phyloP scores from a whole-genome alignment of 2,888 invertebrate genomes.

The Quadroppia sp. region DNA sequence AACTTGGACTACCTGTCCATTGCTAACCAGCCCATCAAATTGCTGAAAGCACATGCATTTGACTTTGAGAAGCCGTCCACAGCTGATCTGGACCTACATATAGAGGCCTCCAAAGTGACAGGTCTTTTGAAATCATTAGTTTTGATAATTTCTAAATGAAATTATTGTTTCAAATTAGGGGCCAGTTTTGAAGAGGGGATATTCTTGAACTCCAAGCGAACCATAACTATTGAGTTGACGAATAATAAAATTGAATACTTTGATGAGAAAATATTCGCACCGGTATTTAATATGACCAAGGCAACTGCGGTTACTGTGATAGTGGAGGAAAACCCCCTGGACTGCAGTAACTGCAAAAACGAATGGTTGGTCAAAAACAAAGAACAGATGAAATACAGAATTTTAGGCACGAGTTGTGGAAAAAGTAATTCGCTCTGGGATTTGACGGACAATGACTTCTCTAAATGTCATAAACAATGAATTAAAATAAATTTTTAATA shows the following conservation, averaged over 20 bases:
- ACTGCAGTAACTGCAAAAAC: background rate
- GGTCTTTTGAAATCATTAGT: background rate
- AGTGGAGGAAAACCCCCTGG: background rate
- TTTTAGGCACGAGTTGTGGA: background rate
- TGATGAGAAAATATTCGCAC: background rate
- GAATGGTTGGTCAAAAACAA: background rate
- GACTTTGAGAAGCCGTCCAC: background rate
- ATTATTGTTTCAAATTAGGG: background rate
- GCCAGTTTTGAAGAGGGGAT: background rate
- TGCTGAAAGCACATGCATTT: background rate
- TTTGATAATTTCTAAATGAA: background rate
- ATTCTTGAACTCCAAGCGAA: slow-evolving; percentile 8
- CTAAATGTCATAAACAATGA: background rate
- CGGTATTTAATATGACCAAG: background rate
- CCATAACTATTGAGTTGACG: slow-evolving; percentile 8
- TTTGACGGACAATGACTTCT: background rate
- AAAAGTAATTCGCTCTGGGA: background rate
- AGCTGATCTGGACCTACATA: background rate
- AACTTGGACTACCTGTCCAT: background rate
- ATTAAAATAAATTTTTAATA: too few relatives aligned
- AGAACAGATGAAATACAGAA: background rate
- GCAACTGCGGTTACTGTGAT: background rate
- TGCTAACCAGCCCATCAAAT: background rate
- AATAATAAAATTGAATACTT: background rate
- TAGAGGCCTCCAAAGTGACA: slow-evolving; percentile 18